Percentiles rank a stretch among this genome's conserved stretches.
Conservation (phyloP, 92 coral and sea anemone species). For the Epizoanthus fatuus region DNA sequence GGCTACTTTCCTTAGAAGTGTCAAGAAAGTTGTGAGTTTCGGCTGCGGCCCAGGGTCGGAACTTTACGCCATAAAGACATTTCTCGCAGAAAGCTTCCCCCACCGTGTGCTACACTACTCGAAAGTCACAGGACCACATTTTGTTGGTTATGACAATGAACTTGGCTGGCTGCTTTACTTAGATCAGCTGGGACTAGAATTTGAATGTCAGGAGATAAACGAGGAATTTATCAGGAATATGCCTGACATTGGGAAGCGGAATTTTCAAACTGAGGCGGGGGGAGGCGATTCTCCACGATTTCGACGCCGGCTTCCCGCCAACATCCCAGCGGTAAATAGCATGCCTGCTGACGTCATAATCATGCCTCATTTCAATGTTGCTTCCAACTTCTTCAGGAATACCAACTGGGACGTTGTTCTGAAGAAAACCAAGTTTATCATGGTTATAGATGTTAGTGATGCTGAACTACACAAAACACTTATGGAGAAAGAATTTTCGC, state of each 20-base stretch:
- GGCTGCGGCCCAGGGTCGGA: slow-evolving; percentile 43
- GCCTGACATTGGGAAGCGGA: slow-evolving; percentile 4
- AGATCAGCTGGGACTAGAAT: slow-evolving; percentile 33
- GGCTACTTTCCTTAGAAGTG: slow-evolving; percentile 41
- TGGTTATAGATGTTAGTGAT: slow-evolving; percentile 24
- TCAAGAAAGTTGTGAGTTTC: slow-evolving; percentile 38
- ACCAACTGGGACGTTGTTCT: slow-evolving; percentile 22
- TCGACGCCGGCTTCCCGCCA: slow-evolving; percentile 40
- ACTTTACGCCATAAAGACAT: slow-evolving; percentile 30
- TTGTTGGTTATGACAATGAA: slow-evolving; percentile 37
- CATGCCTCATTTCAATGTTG: slow-evolving; percentile 32
- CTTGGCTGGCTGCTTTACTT: slow-evolving; percentile 31
- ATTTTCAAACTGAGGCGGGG: neutral
- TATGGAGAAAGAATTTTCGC: slow-evolving; percentile 5
- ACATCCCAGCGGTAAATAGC: neutral
- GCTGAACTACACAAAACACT: slow-evolving; percentile 17
- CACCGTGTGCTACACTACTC: slow-evolving; percentile 27
- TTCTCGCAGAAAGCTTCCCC: slow-evolving; percentile 32
- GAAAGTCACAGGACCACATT: slow-evolving; percentile 32
- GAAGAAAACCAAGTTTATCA: slow-evolving; percentile 37
- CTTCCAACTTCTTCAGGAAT: slow-evolving; percentile 22
- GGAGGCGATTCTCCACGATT: slow-evolving; percentile 13
- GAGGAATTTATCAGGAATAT: slow-evolving; percentile 16
- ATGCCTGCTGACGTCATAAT: slow-evolving; percentile 36
- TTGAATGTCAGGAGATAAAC: slow-evolving; percentile 30